A percentile compares a stretch with the other conserved stretches of the same genome.
These are phyloP conservation scores for Probaryconus sp. DNA, from an alignment of 1,140 invertebrate species.

Conservation along the genomic window DNA sequence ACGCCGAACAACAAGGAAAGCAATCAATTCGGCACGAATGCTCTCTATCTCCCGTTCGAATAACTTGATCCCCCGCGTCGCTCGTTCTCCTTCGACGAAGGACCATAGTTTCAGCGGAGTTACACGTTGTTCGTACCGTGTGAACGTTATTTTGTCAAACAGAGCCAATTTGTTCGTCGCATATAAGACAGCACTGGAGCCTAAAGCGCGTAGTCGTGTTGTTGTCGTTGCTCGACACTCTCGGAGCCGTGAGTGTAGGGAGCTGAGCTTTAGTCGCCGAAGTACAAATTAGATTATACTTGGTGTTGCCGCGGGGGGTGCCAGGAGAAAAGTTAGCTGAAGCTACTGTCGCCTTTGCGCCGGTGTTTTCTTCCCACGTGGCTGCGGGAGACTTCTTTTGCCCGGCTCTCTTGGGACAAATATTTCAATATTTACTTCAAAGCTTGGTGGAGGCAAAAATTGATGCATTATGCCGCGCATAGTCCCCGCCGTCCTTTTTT, in stretches of 20 bases:
- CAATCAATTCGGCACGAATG: slow-evolving; percentile 51
- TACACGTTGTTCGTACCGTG: slow-evolving; percentile 22
- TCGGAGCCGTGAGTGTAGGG: slow-evolving; percentile 27
- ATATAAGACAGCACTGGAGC: slow-evolving; percentile 1
- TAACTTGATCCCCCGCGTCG: slow-evolving; percentile 37
- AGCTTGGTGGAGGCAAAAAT: slow-evolving; percentile 44
- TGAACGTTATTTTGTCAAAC: slow-evolving; percentile 56
- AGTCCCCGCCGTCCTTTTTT: too few species aligned
- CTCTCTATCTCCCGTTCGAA: slow-evolving; percentile 40
- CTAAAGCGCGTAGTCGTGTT: slow-evolving; percentile 23
- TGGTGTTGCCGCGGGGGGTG: slow-evolving; percentile 67
- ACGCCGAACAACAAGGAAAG: slow-evolving; percentile 45
- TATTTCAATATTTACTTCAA: slow-evolving; percentile 63
- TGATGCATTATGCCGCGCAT: slow-evolving; percentile 46
- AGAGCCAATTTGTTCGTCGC: slow-evolving; percentile 47
- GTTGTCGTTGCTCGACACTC: slow-evolving; percentile 20
- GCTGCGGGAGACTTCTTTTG: background rate
- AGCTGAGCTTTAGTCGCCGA: slow-evolving; percentile 66
- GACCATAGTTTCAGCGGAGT: slow-evolving; percentile 18
- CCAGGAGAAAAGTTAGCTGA: slow-evolving; percentile 67
- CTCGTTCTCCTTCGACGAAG: slow-evolving; percentile 24
- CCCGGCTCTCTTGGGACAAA: slow-evolving; percentile 31
- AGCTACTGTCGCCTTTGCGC: slow-evolving; percentile 17
- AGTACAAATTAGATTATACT: slow-evolving; percentile 73
- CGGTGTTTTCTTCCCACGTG: slow-evolving; percentile 9